Evolutionary conservation across 2,888 invertebrate genomes (phyloP).

Genomic region (Caenorhabditis macrosperma): DNA sequence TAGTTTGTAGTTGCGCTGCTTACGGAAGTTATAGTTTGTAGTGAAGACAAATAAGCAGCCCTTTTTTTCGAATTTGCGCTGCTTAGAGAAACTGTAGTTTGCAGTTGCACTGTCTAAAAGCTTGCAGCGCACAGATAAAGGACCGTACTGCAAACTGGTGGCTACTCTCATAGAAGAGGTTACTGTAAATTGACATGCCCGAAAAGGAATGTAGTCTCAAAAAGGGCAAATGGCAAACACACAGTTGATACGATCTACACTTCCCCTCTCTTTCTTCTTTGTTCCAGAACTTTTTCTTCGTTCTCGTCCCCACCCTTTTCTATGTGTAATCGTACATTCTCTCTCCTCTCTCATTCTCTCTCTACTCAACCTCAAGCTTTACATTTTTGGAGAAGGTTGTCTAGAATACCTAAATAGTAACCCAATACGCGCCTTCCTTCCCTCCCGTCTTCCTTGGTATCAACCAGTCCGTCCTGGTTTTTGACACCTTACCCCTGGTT

Average conservation of each 20-base stretch:
- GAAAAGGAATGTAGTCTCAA: background rate
- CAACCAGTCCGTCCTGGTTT: conserved; percentile 14
- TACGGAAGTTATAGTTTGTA: no score
- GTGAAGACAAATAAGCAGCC: no score
- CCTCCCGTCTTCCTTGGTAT: background rate
- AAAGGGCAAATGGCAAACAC: background rate
- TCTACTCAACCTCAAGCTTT: background rate
- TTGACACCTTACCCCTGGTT: conserved; percentile 39
- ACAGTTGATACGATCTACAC: background rate
- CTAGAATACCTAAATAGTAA: conserved; percentile 1
- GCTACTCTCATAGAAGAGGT: background rate
- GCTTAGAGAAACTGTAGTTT: background rate
- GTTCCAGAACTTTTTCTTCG: conserved; percentile 1
- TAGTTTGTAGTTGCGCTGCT: background rate
- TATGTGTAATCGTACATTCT: conserved; percentile 4
- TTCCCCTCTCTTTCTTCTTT: background rate
- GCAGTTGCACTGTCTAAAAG: no score
- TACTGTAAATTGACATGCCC: background rate
- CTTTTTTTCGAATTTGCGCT: no score
- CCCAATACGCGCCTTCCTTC: conserved; percentile 14
- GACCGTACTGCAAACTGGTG: no score
- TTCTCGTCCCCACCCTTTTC: background rate
- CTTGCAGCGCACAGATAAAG: no score
- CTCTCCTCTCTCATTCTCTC: background rate
- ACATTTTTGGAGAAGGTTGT: background rate